Percentiles rank a stretch among this genome's conserved stretches.
Evolutionary conservation across 2,113 vertebrate genomes (phyloP).

Genomic region (Harpagus bidentatus): DNA sequence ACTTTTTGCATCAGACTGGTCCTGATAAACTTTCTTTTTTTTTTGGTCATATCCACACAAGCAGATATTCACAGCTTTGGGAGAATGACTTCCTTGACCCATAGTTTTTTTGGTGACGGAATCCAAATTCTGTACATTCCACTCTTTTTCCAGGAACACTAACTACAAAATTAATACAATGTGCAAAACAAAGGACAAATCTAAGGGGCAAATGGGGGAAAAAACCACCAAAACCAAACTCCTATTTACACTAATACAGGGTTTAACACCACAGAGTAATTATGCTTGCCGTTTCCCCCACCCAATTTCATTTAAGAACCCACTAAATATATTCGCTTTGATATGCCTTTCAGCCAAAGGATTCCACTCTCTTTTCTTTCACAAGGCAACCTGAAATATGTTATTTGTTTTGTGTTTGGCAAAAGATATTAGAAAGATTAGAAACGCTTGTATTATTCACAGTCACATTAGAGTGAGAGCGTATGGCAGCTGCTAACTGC

Average conservation of each 20-base stretch:
- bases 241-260: background rate
- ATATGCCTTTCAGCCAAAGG: background rate
- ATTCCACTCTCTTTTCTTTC: background rate
- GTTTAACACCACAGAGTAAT: background rate
- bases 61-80: background rate
- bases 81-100: background rate
- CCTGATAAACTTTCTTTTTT: background rate
- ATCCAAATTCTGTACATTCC: constrained; percentile 34
- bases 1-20: background rate
- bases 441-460: background rate
- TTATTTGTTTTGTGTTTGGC: constrained; percentile 25
- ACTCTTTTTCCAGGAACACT: constrained; percentile 10
- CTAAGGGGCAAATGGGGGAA: background rate
- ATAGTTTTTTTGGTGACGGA: background rate
- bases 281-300: background rate
- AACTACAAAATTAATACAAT: constrained; percentile 43
- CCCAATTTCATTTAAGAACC: background rate
- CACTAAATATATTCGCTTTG: background rate
- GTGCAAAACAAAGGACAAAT: background rate
- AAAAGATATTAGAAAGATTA: constrained; percentile 1
- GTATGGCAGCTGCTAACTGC: background rate
- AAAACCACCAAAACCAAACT: background rate
- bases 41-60: background rate
- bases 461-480: background rate
- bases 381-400: background rate